These are phyloP conservation scores for Laterallus jamaicensis DNA, from an alignment of 2,113 vertebrate genomes.

Conservation along the genomic window DNA sequence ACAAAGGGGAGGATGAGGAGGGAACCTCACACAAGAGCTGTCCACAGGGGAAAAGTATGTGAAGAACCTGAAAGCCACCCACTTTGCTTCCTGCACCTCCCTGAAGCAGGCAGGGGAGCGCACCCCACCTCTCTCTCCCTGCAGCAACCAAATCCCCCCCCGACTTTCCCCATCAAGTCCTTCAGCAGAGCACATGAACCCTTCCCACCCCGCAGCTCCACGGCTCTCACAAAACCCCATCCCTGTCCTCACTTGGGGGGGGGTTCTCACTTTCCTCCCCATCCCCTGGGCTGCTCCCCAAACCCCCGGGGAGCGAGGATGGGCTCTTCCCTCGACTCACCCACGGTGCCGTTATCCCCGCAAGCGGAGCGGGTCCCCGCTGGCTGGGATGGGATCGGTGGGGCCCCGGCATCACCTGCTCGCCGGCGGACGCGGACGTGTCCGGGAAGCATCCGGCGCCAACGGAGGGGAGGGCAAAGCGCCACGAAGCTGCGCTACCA, in stretches of 20 bases:
- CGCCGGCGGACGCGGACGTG: not conserved
- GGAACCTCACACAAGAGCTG: not conserved
- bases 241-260: accelerated
- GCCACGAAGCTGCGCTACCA: not conserved
- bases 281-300: not conserved
- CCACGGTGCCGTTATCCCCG: no score
- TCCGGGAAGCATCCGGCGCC: not conserved
- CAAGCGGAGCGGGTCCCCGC: not conserved
- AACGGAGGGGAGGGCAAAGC: not conserved
- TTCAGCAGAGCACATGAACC: not conserved
- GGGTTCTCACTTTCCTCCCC: not conserved
- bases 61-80: not conserved
- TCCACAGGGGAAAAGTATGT: not conserved
- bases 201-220: not conserved
- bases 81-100: not conserved
- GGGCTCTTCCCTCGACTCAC: not conserved
- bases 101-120: not conserved
- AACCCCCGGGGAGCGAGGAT: no score
- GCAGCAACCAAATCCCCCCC: accelerated
- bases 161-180: not conserved
- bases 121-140: not conserved
- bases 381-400: not conserved
- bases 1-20: not conserved
- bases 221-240: not conserved
- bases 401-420: not conserved